These are phyloP conservation scores for Babylonia areolata DNA, from an alignment of 1,140 invertebrate species.

Conservation along the genomic window DNA sequence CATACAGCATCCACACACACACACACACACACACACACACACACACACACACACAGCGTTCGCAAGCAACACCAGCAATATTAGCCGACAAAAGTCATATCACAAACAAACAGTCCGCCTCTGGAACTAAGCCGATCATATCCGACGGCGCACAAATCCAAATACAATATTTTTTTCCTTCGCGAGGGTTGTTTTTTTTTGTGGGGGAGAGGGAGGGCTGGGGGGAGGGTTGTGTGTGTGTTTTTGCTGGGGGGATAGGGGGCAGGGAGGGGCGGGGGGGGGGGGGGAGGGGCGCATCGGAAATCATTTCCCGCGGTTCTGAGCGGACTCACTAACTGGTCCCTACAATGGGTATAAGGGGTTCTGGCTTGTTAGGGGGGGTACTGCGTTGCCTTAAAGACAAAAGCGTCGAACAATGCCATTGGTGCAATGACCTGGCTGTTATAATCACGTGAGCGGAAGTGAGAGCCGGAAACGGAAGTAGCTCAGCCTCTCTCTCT, in stretches of 20 bases:
- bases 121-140: slow-evolving; percentile 26
- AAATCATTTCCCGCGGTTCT: slow-evolving; percentile 15
- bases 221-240: too few species aligned
- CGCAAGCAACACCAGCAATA: neutral
- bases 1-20: neutral
- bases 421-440: slow-evolving; percentile 14
- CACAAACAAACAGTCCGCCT: slow-evolving; percentile 20
- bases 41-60: slow-evolving; percentile 5
- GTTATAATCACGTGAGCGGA: neutral
- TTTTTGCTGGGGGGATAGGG: too few species aligned
- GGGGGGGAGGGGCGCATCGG: too few species aligned
- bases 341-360: neutral
- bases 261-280: too few species aligned
- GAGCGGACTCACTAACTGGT: neutral
- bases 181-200: too few species aligned
- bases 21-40: too few species aligned
- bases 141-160: slow-evolving; percentile 5
- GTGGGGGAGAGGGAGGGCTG: too few species aligned
- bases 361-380: neutral
- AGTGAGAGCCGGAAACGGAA: neutral
- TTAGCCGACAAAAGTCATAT: slow-evolving; percentile 11
- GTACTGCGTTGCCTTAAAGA: neutral
- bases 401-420: neutral
- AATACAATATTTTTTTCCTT: slow-evolving; percentile 22
- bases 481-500: neutral